phyloP scores from a whole-genome alignment of 2,797 vertebrate species.

The Fringilla coelebs region DNA sequence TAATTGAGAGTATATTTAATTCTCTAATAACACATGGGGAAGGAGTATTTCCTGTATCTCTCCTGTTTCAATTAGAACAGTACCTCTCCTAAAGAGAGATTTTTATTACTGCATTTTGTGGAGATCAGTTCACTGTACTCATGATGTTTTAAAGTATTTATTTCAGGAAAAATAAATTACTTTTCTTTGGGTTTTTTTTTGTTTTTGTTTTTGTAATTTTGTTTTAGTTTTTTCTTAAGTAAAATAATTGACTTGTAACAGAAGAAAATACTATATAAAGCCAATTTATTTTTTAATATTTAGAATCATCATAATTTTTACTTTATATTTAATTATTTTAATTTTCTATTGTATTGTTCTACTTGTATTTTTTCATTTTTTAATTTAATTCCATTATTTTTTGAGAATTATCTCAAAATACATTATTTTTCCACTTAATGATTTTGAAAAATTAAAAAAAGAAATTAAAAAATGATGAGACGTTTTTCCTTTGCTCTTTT shows the following conservation, averaged over 20 bases:
- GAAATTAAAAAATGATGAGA: background rate
- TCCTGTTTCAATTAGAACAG: background rate
- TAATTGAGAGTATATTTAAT: background rate
- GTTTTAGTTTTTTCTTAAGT: background rate
- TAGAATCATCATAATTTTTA: background rate
- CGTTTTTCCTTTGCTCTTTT: background rate
- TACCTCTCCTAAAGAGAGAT: background rate
- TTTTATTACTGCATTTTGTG: background rate
- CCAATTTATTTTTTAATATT: background rate
- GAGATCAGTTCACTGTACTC: background rate
- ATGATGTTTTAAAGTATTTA: background rate
- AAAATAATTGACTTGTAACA: background rate
- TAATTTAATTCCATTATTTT: background rate
- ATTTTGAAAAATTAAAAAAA: background rate
- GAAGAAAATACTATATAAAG: background rate
- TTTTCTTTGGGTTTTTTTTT: rapidly evolving
- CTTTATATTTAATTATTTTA: background rate
- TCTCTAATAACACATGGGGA: background rate
- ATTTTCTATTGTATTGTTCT: background rate
- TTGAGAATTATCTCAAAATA: background rate
- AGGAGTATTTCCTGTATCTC: background rate
- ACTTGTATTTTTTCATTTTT: background rate
- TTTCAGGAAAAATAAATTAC: background rate
- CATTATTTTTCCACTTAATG: background rate
- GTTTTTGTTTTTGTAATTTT: background rate